phyloP scores from a whole-genome alignment of 2,797 vertebrate species.

The Chrosomus eos region DNA sequence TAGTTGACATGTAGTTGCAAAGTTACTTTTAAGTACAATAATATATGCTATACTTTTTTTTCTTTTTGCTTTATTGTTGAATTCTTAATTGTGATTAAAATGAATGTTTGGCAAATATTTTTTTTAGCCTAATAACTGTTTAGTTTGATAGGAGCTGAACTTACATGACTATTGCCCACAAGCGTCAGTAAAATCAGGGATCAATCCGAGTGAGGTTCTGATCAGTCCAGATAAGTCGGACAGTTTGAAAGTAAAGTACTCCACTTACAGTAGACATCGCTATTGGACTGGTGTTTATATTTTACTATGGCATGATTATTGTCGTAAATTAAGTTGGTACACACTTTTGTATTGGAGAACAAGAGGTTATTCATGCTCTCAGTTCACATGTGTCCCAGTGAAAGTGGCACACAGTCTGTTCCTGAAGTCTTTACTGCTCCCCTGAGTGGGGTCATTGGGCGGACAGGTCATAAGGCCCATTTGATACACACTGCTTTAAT shows the following conservation, averaged over 20 bases:
- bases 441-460: slow-evolving; percentile 71
- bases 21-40: not conserved
- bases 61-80: not conserved
- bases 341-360: slow-evolving; percentile 48
- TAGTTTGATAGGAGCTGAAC: not conserved
- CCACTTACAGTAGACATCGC: not conserved
- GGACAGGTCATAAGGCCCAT: slow-evolving; percentile 71
- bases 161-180: not conserved
- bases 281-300: slow-evolving; percentile 11
- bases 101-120: not conserved
- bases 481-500: slow-evolving; percentile 68
- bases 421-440: slow-evolving; percentile 55
- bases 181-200: not conserved
- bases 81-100: not conserved
- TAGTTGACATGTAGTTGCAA: not conserved
- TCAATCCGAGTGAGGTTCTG: slow-evolving; percentile 23
- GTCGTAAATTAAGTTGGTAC: not conserved
- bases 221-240: not conserved
- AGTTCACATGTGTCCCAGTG: slow-evolving; percentile 63
- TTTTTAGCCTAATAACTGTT: not conserved
- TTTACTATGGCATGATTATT: not conserved
- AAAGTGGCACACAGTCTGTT: slow-evolving; percentile 69
- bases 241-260: not conserved
- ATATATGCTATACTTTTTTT: not conserved
- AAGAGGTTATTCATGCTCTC: slow-evolving; percentile 57